Conservation (phyloP, 2,888 invertebrate species). For the Danaus chrysippus region DNA sequence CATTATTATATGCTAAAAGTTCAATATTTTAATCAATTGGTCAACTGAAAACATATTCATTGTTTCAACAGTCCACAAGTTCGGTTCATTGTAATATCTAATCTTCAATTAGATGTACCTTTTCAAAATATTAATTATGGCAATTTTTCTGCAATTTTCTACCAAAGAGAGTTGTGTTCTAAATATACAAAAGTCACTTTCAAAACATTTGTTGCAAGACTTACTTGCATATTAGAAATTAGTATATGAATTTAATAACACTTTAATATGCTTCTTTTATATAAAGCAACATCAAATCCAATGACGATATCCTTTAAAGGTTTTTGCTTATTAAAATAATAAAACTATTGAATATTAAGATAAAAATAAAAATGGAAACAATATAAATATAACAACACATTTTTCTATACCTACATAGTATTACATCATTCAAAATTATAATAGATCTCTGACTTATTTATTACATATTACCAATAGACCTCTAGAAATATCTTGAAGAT, state of each 20-base stretch:
- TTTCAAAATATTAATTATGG: constrained; percentile 7
- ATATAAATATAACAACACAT: no score
- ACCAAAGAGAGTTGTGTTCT: constrained; percentile 8
- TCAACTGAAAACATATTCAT: not conserved
- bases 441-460: not conserved
- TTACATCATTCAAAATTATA: not conserved
- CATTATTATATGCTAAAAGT: not conserved
- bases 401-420: no score
- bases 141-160: constrained; percentile 9
- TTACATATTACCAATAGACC: not conserved
- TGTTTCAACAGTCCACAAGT: not conserved
- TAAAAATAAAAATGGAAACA: no score
- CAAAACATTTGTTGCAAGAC: constrained; percentile 15
- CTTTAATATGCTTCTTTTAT: constrained; percentile 7
- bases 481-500: constrained; percentile 9
- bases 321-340: no score
- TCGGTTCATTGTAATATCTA: not conserved
- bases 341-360: no score
- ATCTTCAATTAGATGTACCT: constrained; percentile 12
- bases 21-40: constrained; percentile 2
- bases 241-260: constrained; percentile 16
- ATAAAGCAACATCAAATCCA: no score
- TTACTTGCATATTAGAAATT: constrained; percentile 16
- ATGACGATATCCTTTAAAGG: no score
- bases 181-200: constrained; percentile 18